phyloP scores from a whole-genome alignment of 2,113 vertebrate species.

The Muntiacus reevesi region DNA sequence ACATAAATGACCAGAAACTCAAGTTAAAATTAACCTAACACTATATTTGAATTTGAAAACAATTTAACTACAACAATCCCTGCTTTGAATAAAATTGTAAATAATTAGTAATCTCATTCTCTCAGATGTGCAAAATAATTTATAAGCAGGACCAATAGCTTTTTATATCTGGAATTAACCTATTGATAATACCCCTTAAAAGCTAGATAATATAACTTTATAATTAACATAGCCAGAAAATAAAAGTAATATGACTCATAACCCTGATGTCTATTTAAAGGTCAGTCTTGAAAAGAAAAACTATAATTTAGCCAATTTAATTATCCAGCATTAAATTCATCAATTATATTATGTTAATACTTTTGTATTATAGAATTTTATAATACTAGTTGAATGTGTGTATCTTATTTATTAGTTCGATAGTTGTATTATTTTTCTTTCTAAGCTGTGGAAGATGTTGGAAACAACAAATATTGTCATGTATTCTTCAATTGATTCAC shows the following conservation, averaged over 20 bases:
- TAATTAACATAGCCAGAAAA: not conserved
- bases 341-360: not conserved
- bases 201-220: not conserved
- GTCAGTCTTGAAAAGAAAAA: constrained; percentile 15
- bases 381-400: not conserved
- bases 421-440: not conserved
- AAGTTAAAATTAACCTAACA: not conserved
- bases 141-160: not conserved
- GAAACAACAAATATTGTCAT: constrained; percentile 88
- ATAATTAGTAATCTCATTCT: not conserved
- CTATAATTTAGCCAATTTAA: not conserved
- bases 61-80: not conserved
- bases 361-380: not conserved
- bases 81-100: not conserved
- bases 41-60: not conserved
- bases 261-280: not conserved
- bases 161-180: constrained; percentile 5
- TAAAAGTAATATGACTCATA: not conserved
- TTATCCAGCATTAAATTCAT: not conserved
- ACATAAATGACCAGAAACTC: not conserved
- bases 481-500: constrained; percentile 88
- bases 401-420: not conserved
- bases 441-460: constrained; percentile 86
- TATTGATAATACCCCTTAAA: not conserved
- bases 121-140: not conserved